Base-by-base conservation (phyloP, 2,888 invertebrate species). In the Hypomecis punctinalis region DNA sequence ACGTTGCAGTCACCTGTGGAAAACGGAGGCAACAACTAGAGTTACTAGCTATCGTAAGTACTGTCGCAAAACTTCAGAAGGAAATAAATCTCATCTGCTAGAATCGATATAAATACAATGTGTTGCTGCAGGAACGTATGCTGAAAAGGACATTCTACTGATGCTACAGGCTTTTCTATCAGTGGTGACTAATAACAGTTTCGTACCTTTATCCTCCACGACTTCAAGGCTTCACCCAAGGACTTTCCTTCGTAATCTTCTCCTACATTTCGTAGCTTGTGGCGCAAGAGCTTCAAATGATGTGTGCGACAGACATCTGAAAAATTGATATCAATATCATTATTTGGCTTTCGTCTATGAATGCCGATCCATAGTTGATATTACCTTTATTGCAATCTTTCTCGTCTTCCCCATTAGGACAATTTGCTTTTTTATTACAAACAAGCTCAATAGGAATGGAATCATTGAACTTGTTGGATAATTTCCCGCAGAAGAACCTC, bases 321-420 rank as follows among this genome's bases (percentile, higher is more conserved):
- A 79, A 80, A 66, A 48, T 43, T 49, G 33, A 42, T 6, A 42
- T 6, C 45, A 11, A 11, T 39, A 39, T 39, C 5, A 39, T 39
- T 39, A 23, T 23, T 23, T 23, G 23, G 23, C 23, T 23, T 23
- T 23, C 39, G 9, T 39, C 9, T 39, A 8, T 39, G 3, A 39
- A 39, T 8, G 7, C 39, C 6, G 39, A 39, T 39, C 3, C 9
- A 39, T 39, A 39, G 39, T 39, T 6, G 39, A 13, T 5, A 11
- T 70, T 76, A 86, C 91, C 88, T 74, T 72, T 77, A 33, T 67
- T 75, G 70, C 92, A 92, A 43, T 78, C 58, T 0, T 67, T 59
- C 77, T 92, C 92, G 46, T 92, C 92, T 48, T 88, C 84, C 37
- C 79, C 83, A 37, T 74, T 71, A 1, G 81, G 80, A 66, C 92